Conservation (phyloP, 1,140 invertebrate genomes). For the Octopus sinensis region DNA sequence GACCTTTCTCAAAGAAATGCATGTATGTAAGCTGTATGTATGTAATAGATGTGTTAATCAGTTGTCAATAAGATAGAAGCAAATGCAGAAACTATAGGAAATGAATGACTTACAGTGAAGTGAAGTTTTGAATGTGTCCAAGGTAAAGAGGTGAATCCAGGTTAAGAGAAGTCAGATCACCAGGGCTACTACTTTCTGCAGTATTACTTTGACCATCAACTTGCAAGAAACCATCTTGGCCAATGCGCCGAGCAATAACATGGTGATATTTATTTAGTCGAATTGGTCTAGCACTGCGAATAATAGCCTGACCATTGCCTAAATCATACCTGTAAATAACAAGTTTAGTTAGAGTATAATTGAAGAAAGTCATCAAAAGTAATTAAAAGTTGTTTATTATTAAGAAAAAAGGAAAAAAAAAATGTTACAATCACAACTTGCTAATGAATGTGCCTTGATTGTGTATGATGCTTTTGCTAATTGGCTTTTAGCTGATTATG, state of each 20-base stretch:
- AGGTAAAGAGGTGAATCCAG: constrained; percentile 78
- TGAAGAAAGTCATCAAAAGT: no score
- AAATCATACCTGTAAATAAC: constrained; percentile 74
- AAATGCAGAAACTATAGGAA: not conserved
- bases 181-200: constrained; percentile 70
- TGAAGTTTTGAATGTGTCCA: constrained; percentile 69
- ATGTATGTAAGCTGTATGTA: no score
- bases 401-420: no score
- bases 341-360: not conserved
- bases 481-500: no score
- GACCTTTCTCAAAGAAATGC: no score
- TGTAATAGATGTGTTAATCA: no score
- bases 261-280: constrained; percentile 74
- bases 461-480: no score
- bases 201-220: constrained; percentile 78
- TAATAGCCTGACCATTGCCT: constrained; percentile 76
- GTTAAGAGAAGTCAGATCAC: constrained; percentile 78
- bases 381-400: not conserved
- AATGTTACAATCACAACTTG: no score
- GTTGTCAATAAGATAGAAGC: no score
- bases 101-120: constrained; percentile 43
- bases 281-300: constrained; percentile 73
- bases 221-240: constrained; percentile 79
- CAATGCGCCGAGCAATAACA: constrained; percentile 78
- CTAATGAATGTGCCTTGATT: no score